phyloP scores from a whole-genome alignment of 2,888 invertebrate species.

The Adelognathus sp. region DNA sequence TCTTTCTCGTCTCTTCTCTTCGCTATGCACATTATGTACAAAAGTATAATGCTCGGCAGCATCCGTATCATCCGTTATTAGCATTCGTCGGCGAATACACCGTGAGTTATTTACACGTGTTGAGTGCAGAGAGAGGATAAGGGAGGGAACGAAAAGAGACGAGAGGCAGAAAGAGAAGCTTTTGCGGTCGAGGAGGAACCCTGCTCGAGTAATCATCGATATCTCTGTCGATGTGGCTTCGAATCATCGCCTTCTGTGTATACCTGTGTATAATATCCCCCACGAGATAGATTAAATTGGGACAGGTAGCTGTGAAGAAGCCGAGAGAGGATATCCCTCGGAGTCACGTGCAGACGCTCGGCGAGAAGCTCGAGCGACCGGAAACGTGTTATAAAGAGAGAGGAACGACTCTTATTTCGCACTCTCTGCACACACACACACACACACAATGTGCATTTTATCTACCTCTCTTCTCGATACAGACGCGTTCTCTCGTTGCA shows the following conservation, averaged over 20 bases:
- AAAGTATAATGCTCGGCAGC: not conserved
- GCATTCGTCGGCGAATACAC: conserved; percentile 64
- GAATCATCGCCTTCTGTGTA: conserved; percentile 20
- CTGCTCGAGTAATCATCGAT: conserved; percentile 58
- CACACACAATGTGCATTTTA: too few species aligned
- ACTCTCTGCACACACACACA: not conserved
- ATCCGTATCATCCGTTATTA: conserved; percentile 63
- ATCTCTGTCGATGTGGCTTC: conserved; percentile 61
- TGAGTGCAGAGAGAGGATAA: conserved; percentile 57
- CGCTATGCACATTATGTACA: conserved; percentile 14
- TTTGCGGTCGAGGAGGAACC: conserved; percentile 69
- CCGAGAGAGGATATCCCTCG: conserved; percentile 71
- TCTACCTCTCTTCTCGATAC: conserved; percentile 32
- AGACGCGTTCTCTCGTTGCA: conserved; percentile 43
- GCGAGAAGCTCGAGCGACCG: conserved; percentile 65
- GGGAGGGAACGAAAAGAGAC: conserved; percentile 26
- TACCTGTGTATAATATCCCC: too few species aligned
- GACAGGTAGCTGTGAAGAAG: conserved; percentile 75
- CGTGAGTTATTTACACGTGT: conserved; percentile 77
- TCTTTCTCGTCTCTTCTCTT: too few species aligned
- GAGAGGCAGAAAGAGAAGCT: conserved; percentile 37
- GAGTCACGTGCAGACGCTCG: conserved; percentile 73
- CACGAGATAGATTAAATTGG: conserved; percentile 75
- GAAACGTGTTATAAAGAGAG: conserved; percentile 72
- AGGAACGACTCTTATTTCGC: conserved; percentile 40